phyloP scores from a whole-genome alignment of 2,797 vertebrate species.

The Vespertilio murinus region DNA sequence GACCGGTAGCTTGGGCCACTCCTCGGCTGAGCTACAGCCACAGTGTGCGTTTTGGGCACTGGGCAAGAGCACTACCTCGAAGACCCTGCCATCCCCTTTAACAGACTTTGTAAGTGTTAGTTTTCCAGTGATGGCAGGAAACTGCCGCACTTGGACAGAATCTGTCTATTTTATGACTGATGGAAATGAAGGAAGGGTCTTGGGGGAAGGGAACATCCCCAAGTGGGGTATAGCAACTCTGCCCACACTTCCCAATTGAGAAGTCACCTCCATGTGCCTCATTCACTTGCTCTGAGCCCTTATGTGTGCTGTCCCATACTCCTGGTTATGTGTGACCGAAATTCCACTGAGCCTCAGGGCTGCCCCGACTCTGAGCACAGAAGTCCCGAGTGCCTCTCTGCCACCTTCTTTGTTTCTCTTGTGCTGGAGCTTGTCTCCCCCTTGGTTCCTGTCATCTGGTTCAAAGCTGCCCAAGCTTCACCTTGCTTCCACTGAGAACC shows the following conservation, averaged over 20 bases:
- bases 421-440: neutral
- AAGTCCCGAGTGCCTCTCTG: neutral
- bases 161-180: neutral
- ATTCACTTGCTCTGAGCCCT: neutral
- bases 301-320: neutral
- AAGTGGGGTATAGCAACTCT: neutral
- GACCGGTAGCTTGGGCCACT: neutral
- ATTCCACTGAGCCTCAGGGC: neutral
- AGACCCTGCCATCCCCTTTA: neutral
- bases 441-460: neutral
- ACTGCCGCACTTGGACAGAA: neutral
- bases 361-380: neutral
- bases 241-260: neutral
- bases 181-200: neutral
- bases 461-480: neutral
- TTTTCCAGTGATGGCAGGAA: neutral
- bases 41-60: neutral
- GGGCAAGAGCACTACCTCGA: neutral
- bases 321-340: neutral
- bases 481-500: neutral
- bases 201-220: neutral
- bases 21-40: neutral
- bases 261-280: neutral
- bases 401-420: neutral
- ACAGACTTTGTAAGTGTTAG: neutral